Evolutionary conservation across 2,888 invertebrate species (phyloP).

Genomic region (Odontocerum albicorne): DNA sequence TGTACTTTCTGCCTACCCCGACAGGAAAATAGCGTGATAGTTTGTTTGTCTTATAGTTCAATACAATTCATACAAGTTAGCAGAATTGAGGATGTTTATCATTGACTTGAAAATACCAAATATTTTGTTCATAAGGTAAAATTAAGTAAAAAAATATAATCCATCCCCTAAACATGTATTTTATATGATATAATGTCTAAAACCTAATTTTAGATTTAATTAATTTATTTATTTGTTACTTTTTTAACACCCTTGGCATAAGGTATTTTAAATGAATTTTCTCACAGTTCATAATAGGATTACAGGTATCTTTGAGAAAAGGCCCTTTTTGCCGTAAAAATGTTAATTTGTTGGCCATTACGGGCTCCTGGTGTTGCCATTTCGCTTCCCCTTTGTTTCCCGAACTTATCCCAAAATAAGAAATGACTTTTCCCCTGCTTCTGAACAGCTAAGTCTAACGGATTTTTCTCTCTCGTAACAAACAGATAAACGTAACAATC

Average conservation of each 20-base stretch:
- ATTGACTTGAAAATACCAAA: no score
- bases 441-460: no score
- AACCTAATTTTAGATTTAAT: not conserved
- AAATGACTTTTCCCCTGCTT: conserved; percentile 4
- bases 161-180: not conserved
- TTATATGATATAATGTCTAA: not conserved
- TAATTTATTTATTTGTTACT: not conserved
- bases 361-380: conserved; percentile 4
- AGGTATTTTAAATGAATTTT: no score
- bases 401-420: not conserved
- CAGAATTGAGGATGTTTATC: no score
- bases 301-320: conserved; percentile 1
- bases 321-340: conserved; percentile 20
- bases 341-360: conserved; percentile 29
- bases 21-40: no score
- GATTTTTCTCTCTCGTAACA: no score
- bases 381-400: conserved; percentile 4
- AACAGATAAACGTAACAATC: no score
- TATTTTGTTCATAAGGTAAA: not conserved
- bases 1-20: no score
- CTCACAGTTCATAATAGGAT: conserved; percentile 11
- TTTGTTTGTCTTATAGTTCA: no score
- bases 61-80: no score
- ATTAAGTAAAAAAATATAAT: not conserved
- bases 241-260: no score